Base-by-base conservation (phyloP, 2,888 invertebrate genomes). In the Leucoma salicis region DNA sequence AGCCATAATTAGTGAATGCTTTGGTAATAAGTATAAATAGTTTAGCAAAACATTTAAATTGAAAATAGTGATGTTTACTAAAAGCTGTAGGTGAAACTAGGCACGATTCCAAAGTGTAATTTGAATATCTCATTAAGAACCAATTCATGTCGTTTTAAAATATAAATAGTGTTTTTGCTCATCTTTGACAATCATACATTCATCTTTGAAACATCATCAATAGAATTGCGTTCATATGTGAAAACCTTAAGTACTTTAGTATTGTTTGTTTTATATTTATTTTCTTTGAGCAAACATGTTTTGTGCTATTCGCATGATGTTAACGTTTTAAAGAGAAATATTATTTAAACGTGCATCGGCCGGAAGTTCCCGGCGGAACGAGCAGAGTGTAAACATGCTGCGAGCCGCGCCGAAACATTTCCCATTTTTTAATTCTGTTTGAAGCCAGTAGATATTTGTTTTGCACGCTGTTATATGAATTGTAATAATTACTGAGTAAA, bases 331-430 rank as follows among this genome's bases (percentile, higher is more conserved):
- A 67, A 72, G 59, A 55, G 70, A 68, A 79, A 77, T 76, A 70
- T n/a, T n/a, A n/a, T 78, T 78, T 73, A 60, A 67, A 64, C 70
- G 65, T 63, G 70, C 73, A 71, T 57, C 60, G 67, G 57, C 54
- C 72, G 81, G 78, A 82, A 78, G 74, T 67, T 65, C 61, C 67
- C 64, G 63, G 56, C 56, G 60, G 66, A 65, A 62, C 69, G 70
- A 64, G 57, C 63, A 46, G 55, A 58, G 65, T 70, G 75, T 74
- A 80, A 81, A 82, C 81, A 82, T 65, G 61, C 62, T 55, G 51
- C 54, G 57, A 62, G 63, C 55, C 57, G 44, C 61, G 59, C 63
- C 62, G 56, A 78, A 77, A 79, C 74, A 74, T 78, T 75, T 69
- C 52, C 63, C 62, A 66, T 57, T 29, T 32, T 69, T 70, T 63